A percentile compares a stretch with the other conserved stretches of the same genome.
Conservation (phyloP, 2,797 vertebrate genomes). For the Takifugu rubripes region DNA sequence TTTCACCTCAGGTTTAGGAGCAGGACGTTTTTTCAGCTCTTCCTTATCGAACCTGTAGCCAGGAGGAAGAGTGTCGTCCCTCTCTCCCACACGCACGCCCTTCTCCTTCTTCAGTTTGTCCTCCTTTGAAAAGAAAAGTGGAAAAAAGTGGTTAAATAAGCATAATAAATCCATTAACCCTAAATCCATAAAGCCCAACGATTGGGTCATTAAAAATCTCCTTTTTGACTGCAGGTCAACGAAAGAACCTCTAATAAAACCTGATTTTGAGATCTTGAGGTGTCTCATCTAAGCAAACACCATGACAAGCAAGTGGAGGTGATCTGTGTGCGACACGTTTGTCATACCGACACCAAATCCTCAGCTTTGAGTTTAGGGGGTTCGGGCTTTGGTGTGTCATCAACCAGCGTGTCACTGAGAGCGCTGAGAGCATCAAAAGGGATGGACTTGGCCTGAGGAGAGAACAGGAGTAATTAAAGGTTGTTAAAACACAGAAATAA, state of each 20-base stretch:
- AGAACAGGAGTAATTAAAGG: background rate
- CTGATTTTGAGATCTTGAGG: too few species aligned
- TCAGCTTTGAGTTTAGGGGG: constrained; percentile 63
- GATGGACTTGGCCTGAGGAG: constrained; percentile 42
- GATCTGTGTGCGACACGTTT: background rate
- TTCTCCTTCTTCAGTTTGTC: constrained; percentile 48
- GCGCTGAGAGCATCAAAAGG: constrained; percentile 65
- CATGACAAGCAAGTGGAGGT: background rate
- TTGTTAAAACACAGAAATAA: too few species aligned
- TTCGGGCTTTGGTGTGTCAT: constrained; percentile 53
- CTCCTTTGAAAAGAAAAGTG: constrained; percentile 49
- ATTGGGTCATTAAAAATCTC: too few species aligned
- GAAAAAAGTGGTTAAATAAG: background rate
- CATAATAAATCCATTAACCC: background rate
- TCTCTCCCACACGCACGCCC: constrained; percentile 69
- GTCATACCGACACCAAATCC: constrained; percentile 66
- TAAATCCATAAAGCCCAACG: background rate
- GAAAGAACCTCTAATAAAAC: too few species aligned
- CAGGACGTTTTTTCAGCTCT: constrained; percentile 50
- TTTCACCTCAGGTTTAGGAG: constrained; percentile 64
- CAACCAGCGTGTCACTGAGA: constrained; percentile 53
- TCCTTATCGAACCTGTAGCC: constrained; percentile 66
- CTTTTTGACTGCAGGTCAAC: too few species aligned
- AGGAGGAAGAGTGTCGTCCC: constrained; percentile 65
- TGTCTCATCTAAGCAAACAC: too few species aligned